Base-by-base conservation (phyloP, 1,140 invertebrate genomes). In the Neodiprion fabricii region DNA sequence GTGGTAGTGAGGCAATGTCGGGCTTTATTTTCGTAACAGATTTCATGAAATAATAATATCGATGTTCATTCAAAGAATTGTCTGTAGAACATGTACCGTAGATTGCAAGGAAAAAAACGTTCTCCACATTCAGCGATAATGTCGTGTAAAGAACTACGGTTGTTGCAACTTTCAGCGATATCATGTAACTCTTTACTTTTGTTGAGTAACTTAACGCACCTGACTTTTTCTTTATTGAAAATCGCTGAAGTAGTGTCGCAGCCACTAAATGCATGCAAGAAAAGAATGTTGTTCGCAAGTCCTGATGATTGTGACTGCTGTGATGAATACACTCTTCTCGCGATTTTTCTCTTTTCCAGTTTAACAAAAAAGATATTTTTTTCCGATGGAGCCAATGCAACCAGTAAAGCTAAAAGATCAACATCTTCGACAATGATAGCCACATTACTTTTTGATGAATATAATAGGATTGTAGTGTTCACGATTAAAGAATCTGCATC, bases 181-280 rank as follows among this genome's bases (percentile, higher is more conserved):
- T 71, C 21, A 8, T 50, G 70, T 50, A 71, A n/a, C 3, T 70
- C 53, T 17, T 67, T 61, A 9, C 21, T 47, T 74, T 70, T 61
- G 28, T 74, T 23, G 14, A 74, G 50, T 28, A 70, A 11, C 12
- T 74, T 12, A 28, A 70, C 50, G 66, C 68, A 70, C 70, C 7
- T 69, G 69, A 61, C 28, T 80, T 79, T 76, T 12, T 72, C 77
- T 66, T 73, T 66, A 49, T 76, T 74, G 69, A 72, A 76, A 71
- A 78, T 50, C 48, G 72, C 61, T 4, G 77, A 78, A 74, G 74
- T 78, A 9, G 77, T 78, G 49, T 78, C 75, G 67, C 77, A 78
- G 48, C 74, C 79, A 72, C 69, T 79, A 17, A 78, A 71, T 7
- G 77, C 75, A 68, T 80, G 79, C n/a, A 75, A 17, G 70, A 80